phyloP scores from a whole-genome alignment of 2,888 invertebrate species.

The Cerastis leucographa region DNA sequence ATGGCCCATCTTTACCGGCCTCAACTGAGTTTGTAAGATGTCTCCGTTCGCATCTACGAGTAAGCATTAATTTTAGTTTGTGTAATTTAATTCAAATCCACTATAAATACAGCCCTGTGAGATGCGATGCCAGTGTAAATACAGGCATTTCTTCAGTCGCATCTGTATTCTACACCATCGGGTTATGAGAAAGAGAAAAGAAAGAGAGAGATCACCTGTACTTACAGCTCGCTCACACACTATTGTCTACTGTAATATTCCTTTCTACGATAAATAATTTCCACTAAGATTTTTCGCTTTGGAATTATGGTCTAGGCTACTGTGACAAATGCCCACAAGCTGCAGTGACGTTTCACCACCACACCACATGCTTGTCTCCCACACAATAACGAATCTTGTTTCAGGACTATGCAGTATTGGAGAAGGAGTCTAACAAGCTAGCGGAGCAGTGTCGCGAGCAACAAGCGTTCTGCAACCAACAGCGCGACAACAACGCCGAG shows the following conservation, averaged over 20 bases:
- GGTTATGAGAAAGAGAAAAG: not conserved
- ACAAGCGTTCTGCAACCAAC: constrained; percentile 91
- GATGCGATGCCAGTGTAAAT: not conserved
- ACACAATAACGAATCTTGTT: constrained; percentile 23
- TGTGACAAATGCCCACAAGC: not conserved
- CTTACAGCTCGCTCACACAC: not conserved
- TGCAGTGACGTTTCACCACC: not conserved
- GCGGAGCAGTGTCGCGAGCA: constrained; percentile 91
- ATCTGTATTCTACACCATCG: not conserved
- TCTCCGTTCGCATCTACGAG: not conserved
- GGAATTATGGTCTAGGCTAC: not conserved
- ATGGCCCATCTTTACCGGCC: not conserved
- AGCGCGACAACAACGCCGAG: constrained; percentile 90
- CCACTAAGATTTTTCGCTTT: not conserved
- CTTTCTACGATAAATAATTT: not conserved
- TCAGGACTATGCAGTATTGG: constrained; percentile 89
- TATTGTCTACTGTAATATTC: not conserved
- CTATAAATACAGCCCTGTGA: too few species aligned
- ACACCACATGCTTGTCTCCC: not conserved
- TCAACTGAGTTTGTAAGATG: not conserved
- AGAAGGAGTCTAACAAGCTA: constrained; percentile 84
- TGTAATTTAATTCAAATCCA: not conserved
- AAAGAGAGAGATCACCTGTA: not conserved
- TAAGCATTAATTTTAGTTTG: not conserved
- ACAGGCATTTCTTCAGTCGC: not conserved